A percentile compares a stretch with the other conserved stretches of the same genome.
Conservation (phyloP, 2,888 invertebrate genomes). For the Ichneumoninae sp. region DNA sequence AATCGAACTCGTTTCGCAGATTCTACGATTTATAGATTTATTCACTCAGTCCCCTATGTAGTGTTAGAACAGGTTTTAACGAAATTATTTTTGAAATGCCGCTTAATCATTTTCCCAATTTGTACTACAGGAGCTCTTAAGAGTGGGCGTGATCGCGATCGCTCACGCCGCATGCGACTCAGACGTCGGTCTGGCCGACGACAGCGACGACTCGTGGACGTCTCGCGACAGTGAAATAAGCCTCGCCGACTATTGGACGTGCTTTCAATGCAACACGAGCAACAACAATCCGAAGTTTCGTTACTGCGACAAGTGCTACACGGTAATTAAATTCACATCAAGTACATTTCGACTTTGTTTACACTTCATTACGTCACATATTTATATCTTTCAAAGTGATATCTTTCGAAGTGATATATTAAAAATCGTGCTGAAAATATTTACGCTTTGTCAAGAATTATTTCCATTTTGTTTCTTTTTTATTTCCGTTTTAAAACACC, state of each 20-base stretch:
- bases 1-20: too few species aligned
- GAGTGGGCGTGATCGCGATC: slow-evolving; percentile 73
- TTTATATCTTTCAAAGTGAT: not conserved
- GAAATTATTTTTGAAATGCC: not conserved
- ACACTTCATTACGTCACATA: not conserved
- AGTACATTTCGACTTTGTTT: slow-evolving; percentile 15
- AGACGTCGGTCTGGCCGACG: slow-evolving; percentile 76
- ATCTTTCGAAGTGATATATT: not conserved
- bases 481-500: not conserved
- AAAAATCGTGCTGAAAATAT: not conserved
- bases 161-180: slow-evolving; percentile 68
- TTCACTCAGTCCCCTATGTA: not conserved
- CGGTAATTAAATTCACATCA: slow-evolving; percentile 84
- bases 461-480: not conserved
- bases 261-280: slow-evolving; percentile 87
- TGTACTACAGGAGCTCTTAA: slow-evolving; percentile 70
- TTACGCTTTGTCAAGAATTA: not conserved
- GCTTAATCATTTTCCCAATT: not conserved
- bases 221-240: slow-evolving; percentile 84
- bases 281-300: slow-evolving; percentile 88
- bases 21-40: not conserved
- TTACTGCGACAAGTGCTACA: slow-evolving; percentile 90
- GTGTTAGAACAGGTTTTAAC: not conserved
- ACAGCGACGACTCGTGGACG: slow-evolving; percentile 77
- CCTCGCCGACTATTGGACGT: slow-evolving; percentile 87